Conservation (phyloP, 2,888 invertebrate species). For the Caenorhabditis afra region DNA sequence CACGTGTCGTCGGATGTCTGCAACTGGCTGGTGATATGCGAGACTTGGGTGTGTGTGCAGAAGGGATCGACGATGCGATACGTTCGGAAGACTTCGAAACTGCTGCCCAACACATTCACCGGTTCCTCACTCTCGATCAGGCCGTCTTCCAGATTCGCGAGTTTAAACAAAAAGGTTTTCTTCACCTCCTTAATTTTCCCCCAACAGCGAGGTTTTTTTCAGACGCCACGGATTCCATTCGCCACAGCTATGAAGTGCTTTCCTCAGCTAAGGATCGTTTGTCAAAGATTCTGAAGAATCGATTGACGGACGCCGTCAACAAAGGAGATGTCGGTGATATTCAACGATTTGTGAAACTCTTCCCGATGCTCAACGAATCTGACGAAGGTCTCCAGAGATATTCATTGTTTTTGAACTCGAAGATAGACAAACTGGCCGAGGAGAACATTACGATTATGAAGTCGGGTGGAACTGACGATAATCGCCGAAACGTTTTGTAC, state of each 20-base stretch:
- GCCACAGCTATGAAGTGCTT: constrained; percentile 86
- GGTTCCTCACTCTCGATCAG: constrained; percentile 79
- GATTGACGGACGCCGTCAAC: constrained; percentile 93
- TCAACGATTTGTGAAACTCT: constrained; percentile 94
- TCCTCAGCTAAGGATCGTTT: constrained; percentile 70
- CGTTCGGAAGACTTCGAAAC: constrained; percentile 96
- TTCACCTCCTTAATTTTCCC: background rate
- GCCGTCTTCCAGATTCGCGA: constrained; percentile 79
- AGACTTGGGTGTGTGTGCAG: constrained; percentile 86
- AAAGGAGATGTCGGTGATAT: constrained; percentile 91
- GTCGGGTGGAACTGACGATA: constrained; percentile 83
- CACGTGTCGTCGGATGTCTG: constrained; percentile 93
- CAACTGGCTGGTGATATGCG: constrained; percentile 87
- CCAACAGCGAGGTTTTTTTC: constrained; percentile 9
- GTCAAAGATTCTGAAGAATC: constrained; percentile 85
- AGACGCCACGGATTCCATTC: constrained; percentile 83
- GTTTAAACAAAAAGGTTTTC: constrained; percentile 63
- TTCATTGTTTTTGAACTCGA: constrained; percentile 85
- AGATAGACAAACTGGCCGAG: constrained; percentile 83
- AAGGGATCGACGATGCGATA: constrained; percentile 96
- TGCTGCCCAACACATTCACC: constrained; percentile 94
- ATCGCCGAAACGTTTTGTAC: constrained; percentile 87
- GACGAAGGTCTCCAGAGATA: constrained; percentile 92
- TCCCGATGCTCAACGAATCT: constrained; percentile 93
- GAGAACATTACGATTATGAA: constrained; percentile 76